Conservation (phyloP, 2,113 vertebrate genomes). For the Urocitellus parryii region DNA sequence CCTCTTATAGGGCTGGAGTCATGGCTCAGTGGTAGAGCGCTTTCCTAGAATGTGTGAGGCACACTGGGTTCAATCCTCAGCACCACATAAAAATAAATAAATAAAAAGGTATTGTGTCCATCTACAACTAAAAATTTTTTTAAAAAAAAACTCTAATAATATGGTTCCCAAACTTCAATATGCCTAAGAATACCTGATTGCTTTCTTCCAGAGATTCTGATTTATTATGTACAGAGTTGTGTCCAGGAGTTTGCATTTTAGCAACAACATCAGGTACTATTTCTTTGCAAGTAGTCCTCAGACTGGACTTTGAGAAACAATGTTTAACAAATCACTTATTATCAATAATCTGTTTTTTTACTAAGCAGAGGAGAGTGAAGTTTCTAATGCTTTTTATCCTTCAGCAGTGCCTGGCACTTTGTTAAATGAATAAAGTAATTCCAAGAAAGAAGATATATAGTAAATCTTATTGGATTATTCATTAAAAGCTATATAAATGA, state of each 20-base stretch:
- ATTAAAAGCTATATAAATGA: conserved; percentile 12
- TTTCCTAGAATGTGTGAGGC: too few relatives aligned
- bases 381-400: conserved; percentile 2
- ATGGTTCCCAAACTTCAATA: neutral
- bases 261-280: neutral
- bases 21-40: too few relatives aligned
- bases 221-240: neutral
- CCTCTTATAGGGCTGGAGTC: too few relatives aligned
- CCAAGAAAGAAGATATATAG: neutral
- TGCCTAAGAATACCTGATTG: neutral
- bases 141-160: neutral
- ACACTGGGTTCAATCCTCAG: too few relatives aligned
- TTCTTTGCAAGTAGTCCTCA: conserved; percentile 48
- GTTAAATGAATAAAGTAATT: conserved; percentile 22
- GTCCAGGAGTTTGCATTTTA: neutral
- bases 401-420: neutral
- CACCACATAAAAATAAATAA: too few relatives aligned
- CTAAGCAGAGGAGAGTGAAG: neutral
- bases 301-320: conserved; percentile 5
- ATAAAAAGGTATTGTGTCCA: too few relatives aligned
- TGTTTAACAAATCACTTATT: neutral
- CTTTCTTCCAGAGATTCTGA: neutral
- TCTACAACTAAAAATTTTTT: too few relatives aligned
- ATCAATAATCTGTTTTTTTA: neutral
- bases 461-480: neutral